Conservation (phyloP, 2,113 vertebrate species). For the Rhinoptilus africanus region DNA sequence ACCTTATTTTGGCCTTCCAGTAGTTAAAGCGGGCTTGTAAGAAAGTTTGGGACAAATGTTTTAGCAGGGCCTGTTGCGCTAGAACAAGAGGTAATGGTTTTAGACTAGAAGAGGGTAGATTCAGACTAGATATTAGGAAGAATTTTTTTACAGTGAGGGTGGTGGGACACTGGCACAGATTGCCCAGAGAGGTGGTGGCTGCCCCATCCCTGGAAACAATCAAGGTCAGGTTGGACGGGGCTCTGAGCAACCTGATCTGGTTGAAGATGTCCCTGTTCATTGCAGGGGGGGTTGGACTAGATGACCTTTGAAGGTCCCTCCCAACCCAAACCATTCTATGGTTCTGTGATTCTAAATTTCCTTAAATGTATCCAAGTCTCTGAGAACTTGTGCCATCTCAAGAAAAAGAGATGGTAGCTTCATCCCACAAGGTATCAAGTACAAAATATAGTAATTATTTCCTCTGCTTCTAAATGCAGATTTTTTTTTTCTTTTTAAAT, state of each 20-base stretch:
- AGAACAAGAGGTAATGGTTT: neutral
- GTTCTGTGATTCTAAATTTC: neutral
- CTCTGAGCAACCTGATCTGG: neutral
- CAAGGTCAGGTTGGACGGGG: neutral
- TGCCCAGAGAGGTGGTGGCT: neutral
- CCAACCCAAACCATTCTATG: neutral
- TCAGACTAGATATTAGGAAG: neutral
- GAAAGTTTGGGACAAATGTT: neutral
- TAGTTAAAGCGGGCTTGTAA: neutral
- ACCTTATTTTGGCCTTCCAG: neutral
- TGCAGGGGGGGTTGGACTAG: neutral
- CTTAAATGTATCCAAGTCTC: neutral
- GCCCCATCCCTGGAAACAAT: neutral
- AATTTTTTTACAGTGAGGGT: fast-evolving
- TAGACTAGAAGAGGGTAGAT: neutral
- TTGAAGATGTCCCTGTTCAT: neutral
- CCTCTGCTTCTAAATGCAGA: neutral
- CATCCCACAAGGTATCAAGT: neutral
- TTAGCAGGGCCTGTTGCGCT: neutral
- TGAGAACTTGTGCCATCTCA: neutral
- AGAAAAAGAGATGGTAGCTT: neutral
- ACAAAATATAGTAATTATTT: neutral
- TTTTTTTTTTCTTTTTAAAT: neutral
- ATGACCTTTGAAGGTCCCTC: neutral
- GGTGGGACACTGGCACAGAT: neutral